Evolutionary conservation across 2,797 vertebrate genomes (phyloP), one percentile per base, ranked within the genome.

Genomic region (Ctenopoma kingsleyae): DNA sequence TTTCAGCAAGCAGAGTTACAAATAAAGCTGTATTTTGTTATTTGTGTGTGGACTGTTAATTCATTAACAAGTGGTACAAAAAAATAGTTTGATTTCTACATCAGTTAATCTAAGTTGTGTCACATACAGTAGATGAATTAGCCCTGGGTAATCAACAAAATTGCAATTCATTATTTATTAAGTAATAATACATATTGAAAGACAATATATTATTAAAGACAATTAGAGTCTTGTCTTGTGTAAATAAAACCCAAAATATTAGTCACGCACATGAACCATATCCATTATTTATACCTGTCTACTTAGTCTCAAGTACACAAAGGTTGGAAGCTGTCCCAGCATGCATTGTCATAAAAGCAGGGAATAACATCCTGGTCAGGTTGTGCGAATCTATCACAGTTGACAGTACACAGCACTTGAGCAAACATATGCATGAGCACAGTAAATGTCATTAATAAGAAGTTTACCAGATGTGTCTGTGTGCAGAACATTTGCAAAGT

Each of bases 11-110:
- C 62, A 30, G 17, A 54, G 44, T 15, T n/a, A 17, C 19, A 61
- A 86, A 80, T 85, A 85, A 78, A 85, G 30, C 6, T 17, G 49
- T 67, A 22, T 75, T 72, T 76, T 81, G 1, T 55, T 12, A 47
- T 27, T 27, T 56, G 3, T 46, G 8, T 54, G 27, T 11, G 12
- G 2, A 3, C 35, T 15, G 8, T 48, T 43, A 3, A 47, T 9
- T 61, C 59, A 40, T 1, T 41, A 36, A 9, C 16, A 1, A 35
- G 8, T 35, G 2, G 4, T 17, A 15, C 17, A n/a, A 38, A 2
- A 6, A 25, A 48, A 20, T 3, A 0, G 8, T 15, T 36, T 16
- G 10, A 53, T 50, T 9, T 55, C 10, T 4, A 12, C 4, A 9
- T 46, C 30, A 0, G 0, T 6, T 44, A 5, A 53, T 43, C 23